Percentiles rank a stretch among this genome's conserved stretches.
phyloP scores from a whole-genome alignment of 2,113 vertebrate species.

The Podarcis raffonei region DNA sequence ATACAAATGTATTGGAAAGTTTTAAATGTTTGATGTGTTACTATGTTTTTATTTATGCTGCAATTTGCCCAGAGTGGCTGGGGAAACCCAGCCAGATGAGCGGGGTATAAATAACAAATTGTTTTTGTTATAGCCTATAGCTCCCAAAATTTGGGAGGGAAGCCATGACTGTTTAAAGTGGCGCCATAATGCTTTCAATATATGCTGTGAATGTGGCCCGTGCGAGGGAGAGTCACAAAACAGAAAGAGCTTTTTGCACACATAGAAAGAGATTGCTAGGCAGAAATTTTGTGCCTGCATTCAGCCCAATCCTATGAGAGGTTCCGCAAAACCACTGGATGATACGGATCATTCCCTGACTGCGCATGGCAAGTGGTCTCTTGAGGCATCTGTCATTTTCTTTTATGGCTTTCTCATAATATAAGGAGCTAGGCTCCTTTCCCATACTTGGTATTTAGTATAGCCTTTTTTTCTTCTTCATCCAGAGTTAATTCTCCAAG shows the following conservation, averaged over 20 bases:
- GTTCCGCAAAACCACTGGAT: not conserved
- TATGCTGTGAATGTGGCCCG: no score
- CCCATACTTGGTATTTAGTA: conserved; percentile 80
- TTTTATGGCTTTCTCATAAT: conserved; percentile 3
- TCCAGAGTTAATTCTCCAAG: conserved; percentile 84
- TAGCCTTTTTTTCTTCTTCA: conserved; percentile 77
- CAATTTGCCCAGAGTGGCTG: no score
- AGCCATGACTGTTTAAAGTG: no score
- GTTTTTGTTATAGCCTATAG: no score
- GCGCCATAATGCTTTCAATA: no score
- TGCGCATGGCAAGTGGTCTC: not conserved
- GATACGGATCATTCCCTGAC: not conserved
- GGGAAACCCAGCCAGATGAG: no score
- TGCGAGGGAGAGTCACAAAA: not conserved
- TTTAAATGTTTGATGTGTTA: no score
- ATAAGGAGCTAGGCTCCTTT: conserved; percentile 70
- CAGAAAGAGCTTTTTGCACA: not conserved
- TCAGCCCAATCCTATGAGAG: not conserved
- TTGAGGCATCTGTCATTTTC: conserved; percentile 35
- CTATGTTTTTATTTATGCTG: no score
- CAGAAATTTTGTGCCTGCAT: not conserved
- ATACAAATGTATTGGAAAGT: no score
- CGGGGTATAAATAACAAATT: no score
- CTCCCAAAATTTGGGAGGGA: no score
- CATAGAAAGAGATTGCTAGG: not conserved